Evolutionary conservation across 2,888 invertebrate genomes (phyloP), one percentile per base, ranked within the genome.

Genomic region (Acrocyrtus sp.): DNA sequence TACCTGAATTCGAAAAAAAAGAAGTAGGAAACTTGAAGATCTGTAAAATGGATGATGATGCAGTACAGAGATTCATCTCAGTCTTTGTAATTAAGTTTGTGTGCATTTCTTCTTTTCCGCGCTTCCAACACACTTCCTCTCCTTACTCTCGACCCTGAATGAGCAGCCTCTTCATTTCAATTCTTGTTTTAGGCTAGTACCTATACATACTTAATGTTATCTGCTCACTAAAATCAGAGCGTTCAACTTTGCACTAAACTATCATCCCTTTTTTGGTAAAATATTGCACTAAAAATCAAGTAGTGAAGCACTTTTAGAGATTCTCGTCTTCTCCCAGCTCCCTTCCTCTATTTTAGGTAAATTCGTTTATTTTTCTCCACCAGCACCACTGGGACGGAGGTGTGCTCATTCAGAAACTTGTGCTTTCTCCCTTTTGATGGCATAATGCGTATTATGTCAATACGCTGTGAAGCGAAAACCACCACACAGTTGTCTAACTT

Each of bases 1-100:
- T 53, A n/a, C 53, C 50, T 17, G 56, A n/a, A 45, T 8, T 34
- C 34, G 6, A 58, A 39, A 50, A 41, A 26, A 39, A 57, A 19
- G 26, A 54, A 17, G 48, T 10, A 48, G 27, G 34, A 54, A 39
- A 50, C 45, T 66, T 56, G 72, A 72, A 66, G 66, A 67, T 73
- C 73, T 67, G 56, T 73, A 66, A 73, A 73, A 73, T 73, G 57
- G 66, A 73, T 73, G 73, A 73, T 73, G 73, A 73, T 73, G 67
- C 62, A 73, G 73, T 61, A 73, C 66, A 53, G 51, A 68, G 68
- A 68, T 76, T 76, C 72, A 73, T 76, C 74, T 76, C 70, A 73
- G 76, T 70, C 69, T 45, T 19, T 73, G 70, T 76, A 76, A 76
- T 76, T 76, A 76, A 74, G 76, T 76, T 76, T 74, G 70, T 66